Evolutionary conservation across 2,888 invertebrate genomes (phyloP).

Genomic region (Nomada lathburiana): DNA sequence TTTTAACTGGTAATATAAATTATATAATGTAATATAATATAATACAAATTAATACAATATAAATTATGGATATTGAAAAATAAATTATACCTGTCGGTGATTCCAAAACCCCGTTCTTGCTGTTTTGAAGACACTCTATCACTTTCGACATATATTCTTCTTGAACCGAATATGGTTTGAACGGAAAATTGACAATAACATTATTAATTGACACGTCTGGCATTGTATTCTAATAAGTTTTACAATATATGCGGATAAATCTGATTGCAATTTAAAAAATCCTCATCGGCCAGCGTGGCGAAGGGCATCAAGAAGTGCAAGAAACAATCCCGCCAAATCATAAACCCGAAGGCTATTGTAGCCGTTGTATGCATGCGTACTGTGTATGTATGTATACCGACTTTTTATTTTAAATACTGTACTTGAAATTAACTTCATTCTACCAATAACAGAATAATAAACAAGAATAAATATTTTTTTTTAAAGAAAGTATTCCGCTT

Average conservation of each 20-base stretch:
- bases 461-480: not conserved
- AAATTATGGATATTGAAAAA: slow-evolving; percentile 1
- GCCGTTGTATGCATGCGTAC: not conserved
- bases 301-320: not conserved
- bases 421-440: not conserved
- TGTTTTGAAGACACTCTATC: slow-evolving; percentile 92
- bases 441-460: not conserved
- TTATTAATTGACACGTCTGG: slow-evolving; percentile 88
- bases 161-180: slow-evolving; percentile 96
- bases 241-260: not conserved
- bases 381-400: no score
- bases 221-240: slow-evolving; percentile 83
- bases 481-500: not conserved
- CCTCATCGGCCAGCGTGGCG: no score
- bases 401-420: not conserved
- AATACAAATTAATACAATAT: not conserved
- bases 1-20: not conserved
- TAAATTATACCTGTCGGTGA: slow-evolving; percentile 92
- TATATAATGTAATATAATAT: no score
- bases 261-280: slow-evolving; percentile 4
- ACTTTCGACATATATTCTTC: slow-evolving; percentile 96
- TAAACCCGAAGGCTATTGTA: not conserved
- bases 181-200: slow-evolving; percentile 94
- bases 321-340: slow-evolving; percentile 43
- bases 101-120: slow-evolving; percentile 93